Percentiles rank a stretch among this genome's conserved stretches.
phyloP scores from a whole-genome alignment of 1,140 invertebrate species.

The Temnothorax nylanderi region DNA sequence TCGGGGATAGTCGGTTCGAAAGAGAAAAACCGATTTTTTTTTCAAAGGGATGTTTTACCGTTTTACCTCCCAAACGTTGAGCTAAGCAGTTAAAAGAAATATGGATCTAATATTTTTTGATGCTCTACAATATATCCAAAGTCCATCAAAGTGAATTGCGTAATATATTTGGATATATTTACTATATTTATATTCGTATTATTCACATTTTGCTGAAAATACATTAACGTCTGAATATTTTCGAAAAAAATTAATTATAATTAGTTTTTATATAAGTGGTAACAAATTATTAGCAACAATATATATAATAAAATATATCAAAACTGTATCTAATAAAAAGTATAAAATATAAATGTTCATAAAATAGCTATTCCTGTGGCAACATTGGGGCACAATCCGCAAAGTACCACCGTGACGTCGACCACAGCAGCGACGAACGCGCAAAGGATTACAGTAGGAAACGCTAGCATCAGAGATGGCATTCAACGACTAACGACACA shows the following conservation, averaged over 20 bases:
- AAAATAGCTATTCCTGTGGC: constrained; percentile 85
- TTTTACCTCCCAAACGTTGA: too few relatives aligned
- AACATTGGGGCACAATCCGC: constrained; percentile 81
- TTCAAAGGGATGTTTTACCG: too few relatives aligned
- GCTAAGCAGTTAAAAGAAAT: too few relatives aligned
- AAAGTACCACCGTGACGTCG: constrained; percentile 77
- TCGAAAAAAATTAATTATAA: background rate
- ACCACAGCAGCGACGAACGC: constrained; percentile 79
- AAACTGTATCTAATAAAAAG: background rate
- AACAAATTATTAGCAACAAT: background rate
- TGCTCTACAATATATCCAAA: too few relatives aligned
- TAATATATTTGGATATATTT: background rate
- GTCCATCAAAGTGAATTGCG: background rate
- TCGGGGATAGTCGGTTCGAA: too few relatives aligned
- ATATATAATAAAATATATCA: background rate
- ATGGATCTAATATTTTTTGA: too few relatives aligned
- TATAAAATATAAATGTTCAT: constrained; percentile 31
- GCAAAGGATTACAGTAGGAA: constrained; percentile 83
- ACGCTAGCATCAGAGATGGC: constrained; percentile 80
- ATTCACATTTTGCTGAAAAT: constrained; percentile 19
- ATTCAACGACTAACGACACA: constrained; percentile 80
- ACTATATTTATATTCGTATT: constrained; percentile 46
- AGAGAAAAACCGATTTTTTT: too few relatives aligned
- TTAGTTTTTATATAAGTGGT: background rate
- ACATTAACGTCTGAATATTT: background rate